Conservation (phyloP, 2,888 invertebrate genomes). For the Sympetrum striolatum region DNA sequence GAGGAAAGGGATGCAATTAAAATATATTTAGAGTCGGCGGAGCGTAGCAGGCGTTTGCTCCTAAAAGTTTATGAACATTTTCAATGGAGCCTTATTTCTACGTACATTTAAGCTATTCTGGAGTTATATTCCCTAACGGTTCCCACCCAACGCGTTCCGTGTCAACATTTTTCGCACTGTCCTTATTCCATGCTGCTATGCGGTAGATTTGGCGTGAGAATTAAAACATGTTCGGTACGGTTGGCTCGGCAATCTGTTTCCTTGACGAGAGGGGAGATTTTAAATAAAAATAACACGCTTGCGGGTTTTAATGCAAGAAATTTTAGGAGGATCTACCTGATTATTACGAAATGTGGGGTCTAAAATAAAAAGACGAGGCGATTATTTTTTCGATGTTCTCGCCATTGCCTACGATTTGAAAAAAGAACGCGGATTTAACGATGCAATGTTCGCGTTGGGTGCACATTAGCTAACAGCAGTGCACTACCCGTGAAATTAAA, state of each 20-base stretch:
- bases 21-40: conserved; percentile 13
- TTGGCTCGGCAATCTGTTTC: neutral
- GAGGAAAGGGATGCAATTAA: conserved; percentile 14
- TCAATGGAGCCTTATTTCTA: conserved; percentile 20
- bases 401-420: too few relatives aligned
- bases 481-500: too few relatives aligned
- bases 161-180: neutral
- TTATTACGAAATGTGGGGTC: too few relatives aligned
- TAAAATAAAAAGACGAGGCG: too few relatives aligned
- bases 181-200: neutral
- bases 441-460: too few relatives aligned
- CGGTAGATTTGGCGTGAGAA: neutral
- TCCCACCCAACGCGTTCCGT: neutral
- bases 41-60: neutral
- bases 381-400: too few relatives aligned
- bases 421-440: too few relatives aligned
- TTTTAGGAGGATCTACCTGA: too few relatives aligned
- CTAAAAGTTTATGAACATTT: conserved; percentile 9
- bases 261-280: too few relatives aligned
- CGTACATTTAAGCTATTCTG: neutral
- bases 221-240: neutral
- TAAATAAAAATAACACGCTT: too few relatives aligned
- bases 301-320: too few relatives aligned
- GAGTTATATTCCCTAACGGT: neutral
- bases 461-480: too few relatives aligned